These are phyloP conservation scores for Simalia tracyae DNA, from an alignment of 2,797 vertebrate genomes.

Conservation along the genomic window DNA sequence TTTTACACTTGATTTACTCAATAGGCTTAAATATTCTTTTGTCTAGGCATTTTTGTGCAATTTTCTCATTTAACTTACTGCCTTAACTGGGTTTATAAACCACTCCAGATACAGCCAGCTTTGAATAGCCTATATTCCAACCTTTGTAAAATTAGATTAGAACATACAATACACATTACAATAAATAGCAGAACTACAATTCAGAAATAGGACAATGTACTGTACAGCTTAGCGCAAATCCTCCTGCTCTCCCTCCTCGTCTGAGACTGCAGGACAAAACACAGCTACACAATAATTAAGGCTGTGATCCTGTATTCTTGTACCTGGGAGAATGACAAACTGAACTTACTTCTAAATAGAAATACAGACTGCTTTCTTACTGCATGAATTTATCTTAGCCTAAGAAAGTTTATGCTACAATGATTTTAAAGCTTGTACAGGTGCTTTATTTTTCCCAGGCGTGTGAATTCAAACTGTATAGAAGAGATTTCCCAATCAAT, in stretches of 20 bases:
- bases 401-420: too few species aligned
- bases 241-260: background rate
- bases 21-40: background rate
- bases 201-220: background rate
- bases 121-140: background rate
- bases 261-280: background rate
- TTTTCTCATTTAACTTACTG: background rate
- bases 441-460: background rate
- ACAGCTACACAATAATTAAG: background rate
- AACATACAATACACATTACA: background rate
- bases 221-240: background rate
- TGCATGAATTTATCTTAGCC: too few species aligned
- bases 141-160: background rate
- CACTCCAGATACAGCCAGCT: too few species aligned
- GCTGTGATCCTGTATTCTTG: too few species aligned
- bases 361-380: too few species aligned
- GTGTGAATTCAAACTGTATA: background rate
- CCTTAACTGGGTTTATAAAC: background rate
- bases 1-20: background rate
- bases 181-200: background rate
- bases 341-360: too few species aligned
- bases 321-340: too few species aligned
- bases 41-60: background rate
- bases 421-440: too few species aligned
- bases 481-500: background rate